phyloP scores from a whole-genome alignment of 2,888 invertebrate genomes.

The Cyrtodaria siliqua region DNA sequence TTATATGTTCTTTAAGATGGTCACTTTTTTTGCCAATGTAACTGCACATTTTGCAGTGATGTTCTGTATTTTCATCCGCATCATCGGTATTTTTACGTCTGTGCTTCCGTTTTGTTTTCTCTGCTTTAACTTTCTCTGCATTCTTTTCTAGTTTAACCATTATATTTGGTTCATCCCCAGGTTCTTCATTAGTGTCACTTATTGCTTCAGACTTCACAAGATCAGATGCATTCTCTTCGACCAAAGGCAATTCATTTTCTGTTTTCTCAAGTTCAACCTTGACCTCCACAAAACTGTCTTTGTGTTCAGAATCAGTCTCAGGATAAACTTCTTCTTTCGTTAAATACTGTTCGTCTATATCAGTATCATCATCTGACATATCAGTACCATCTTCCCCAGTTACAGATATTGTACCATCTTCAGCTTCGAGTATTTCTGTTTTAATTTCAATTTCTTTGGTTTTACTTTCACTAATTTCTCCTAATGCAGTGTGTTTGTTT shows the following conservation, averaged over 20 bases:
- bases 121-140: too few relatives aligned
- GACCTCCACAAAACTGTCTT: neutral
- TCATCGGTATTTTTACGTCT: neutral
- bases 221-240: neutral
- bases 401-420: neutral
- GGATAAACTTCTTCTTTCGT: too few relatives aligned
- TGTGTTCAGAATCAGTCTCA: too few relatives aligned
- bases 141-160: too few relatives aligned
- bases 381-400: neutral
- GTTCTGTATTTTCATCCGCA: conserved; percentile 18
- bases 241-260: neutral
- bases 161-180: too few relatives aligned
- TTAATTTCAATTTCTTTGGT: too few relatives aligned
- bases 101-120: neutral
- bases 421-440: neutral
- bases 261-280: neutral
- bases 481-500: too few relatives aligned
- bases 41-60: conserved; percentile 30
- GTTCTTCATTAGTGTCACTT: too few relatives aligned
- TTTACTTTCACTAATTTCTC: too few relatives aligned
- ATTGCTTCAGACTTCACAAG: too few relatives aligned
- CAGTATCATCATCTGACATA: conserved; percentile 51
- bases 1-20: conserved; percentile 32
- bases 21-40: conserved; percentile 36
- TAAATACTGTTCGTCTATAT: conserved; percentile 40